Evolutionary conservation across 2,888 invertebrate genomes (phyloP).

Genomic region (Slavum lentiscoides): DNA sequence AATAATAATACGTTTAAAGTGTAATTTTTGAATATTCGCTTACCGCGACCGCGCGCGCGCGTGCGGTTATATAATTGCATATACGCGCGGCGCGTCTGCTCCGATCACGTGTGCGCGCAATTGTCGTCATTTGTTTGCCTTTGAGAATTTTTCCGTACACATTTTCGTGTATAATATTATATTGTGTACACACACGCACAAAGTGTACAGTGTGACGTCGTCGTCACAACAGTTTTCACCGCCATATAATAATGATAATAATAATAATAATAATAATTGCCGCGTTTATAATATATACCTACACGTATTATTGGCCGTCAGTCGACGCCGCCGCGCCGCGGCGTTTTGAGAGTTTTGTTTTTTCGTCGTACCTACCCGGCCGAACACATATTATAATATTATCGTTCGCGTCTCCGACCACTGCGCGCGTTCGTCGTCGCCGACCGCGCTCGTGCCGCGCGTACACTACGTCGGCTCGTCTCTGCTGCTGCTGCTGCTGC

Average conservation of each 20-base stretch:
- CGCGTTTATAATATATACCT: background rate
- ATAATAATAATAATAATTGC: conserved; percentile 21
- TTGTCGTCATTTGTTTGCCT: conserved; percentile 51
- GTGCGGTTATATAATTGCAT: conserved; percentile 14
- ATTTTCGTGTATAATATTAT: conserved; percentile 24
- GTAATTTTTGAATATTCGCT: background rate
- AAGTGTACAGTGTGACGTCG: conserved; percentile 33
- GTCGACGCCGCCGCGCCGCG: background rate
- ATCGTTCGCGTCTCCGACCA: background rate
- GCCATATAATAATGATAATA: background rate
- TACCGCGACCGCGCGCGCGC: background rate
- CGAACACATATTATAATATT: background rate
- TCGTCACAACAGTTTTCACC: background rate
- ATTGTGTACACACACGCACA: background rate
- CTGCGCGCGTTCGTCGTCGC: background rate
- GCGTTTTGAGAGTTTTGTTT: conserved; percentile 18
- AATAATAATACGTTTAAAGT: no score
- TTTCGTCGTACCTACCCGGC: background rate
- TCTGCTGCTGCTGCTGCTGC: no score
- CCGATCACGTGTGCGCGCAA: conserved; percentile 32
- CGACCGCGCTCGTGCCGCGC: no score
- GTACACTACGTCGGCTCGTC: no score
- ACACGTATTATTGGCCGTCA: no score
- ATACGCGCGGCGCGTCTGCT: background rate
- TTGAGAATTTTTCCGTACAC: conserved; percentile 32